These are phyloP conservation scores for Leptopilina syphax DNA, from an alignment of 2,888 invertebrate genomes.

Conservation along the genomic window DNA sequence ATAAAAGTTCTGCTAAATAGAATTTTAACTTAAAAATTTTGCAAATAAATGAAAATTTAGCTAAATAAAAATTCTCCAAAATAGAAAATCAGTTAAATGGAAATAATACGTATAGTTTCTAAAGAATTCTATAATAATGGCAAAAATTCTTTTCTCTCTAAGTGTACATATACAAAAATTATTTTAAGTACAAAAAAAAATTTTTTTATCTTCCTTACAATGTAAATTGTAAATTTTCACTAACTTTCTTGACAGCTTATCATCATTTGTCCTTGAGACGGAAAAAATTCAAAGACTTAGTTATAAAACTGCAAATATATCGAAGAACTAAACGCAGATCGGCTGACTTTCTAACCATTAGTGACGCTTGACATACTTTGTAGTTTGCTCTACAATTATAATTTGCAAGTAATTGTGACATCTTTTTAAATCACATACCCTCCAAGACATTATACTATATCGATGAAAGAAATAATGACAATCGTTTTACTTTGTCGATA, in stretches of 20 bases:
- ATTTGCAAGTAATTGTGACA: conserved; percentile 34
- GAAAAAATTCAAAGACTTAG: background rate
- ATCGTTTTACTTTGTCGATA: too few species aligned
- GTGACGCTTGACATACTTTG: conserved; percentile 32
- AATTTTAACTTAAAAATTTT: too few species aligned
- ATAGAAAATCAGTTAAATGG: too few species aligned
- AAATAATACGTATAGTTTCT: too few species aligned
- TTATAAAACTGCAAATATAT: background rate
- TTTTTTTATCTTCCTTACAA: background rate
- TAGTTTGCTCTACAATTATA: conserved; percentile 29
- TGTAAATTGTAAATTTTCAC: conserved; percentile 10
- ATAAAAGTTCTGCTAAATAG: too few species aligned
- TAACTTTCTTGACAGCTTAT: conserved; percentile 9
- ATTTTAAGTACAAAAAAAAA: too few species aligned
- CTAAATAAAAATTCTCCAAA: too few species aligned
- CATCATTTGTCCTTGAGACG: background rate
- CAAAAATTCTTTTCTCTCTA: too few species aligned
- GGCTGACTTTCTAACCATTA: conserved; percentile 37
- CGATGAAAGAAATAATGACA: too few species aligned
- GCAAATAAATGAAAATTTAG: too few species aligned
- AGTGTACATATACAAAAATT: too few species aligned
- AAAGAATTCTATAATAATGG: too few species aligned
- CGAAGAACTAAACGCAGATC: conserved; percentile 31
- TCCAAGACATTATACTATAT: background rate
- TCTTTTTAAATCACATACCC: conserved; percentile 11